Conservation (phyloP, 2,797 vertebrate species). For the Tachyglossus aculeatus region DNA sequence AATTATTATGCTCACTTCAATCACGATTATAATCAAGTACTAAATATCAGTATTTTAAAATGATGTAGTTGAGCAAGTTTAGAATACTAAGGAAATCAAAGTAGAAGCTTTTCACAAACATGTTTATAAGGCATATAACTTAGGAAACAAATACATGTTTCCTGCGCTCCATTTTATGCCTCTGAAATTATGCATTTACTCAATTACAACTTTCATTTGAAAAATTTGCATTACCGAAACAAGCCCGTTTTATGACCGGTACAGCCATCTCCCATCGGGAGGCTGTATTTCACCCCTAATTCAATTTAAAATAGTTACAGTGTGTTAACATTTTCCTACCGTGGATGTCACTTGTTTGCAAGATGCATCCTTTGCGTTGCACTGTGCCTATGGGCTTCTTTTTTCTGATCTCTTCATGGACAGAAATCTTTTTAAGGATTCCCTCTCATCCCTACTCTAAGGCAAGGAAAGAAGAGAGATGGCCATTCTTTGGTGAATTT, state of each 20-base stretch:
- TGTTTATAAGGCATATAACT: conserved; percentile 4
- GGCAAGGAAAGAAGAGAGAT: too few relatives aligned
- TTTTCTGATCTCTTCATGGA: too few relatives aligned
- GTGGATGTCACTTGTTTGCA: neutral
- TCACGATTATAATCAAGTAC: neutral
- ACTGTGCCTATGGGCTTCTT: neutral
- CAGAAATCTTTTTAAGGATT: too few relatives aligned
- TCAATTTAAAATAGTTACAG: neutral
- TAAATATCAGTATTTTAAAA: neutral
- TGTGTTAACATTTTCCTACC: neutral
- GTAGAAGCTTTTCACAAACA: neutral
- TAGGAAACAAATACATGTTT: neutral
- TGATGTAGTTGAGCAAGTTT: neutral
- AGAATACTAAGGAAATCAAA: conserved; percentile 11
- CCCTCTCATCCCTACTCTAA: too few relatives aligned
- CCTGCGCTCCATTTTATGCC: neutral
- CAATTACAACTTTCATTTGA: neutral
- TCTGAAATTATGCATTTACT: neutral
- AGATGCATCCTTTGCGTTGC: neutral
- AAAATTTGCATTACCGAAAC: neutral
- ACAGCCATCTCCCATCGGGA: neutral
- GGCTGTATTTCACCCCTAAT: neutral
- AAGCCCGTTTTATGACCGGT: neutral
- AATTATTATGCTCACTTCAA: too few relatives aligned
- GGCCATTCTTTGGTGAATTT: too few relatives aligned